Evolutionary conservation across 2,113 vertebrate species (phyloP).

Genomic region (Oryzias celebensis): DNA sequence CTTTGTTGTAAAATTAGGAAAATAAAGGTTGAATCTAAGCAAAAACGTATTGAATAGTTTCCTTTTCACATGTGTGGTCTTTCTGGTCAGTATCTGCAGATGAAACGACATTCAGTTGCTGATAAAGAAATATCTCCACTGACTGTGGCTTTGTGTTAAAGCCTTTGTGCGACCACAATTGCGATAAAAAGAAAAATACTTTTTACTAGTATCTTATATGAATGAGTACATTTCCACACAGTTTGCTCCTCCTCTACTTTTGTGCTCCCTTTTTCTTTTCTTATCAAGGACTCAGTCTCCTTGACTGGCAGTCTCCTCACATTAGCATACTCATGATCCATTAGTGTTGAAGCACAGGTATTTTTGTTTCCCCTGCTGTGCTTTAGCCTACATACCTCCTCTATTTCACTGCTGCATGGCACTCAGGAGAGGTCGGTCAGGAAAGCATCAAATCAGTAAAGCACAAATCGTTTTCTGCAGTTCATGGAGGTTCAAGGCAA

Average conservation of each 20-base stretch:
- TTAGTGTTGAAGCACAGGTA: constrained; percentile 23
- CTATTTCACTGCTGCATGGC: constrained; percentile 13
- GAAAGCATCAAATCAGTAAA: background rate
- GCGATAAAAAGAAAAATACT: too few species aligned
- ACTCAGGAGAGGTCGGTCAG: constrained; percentile 6
- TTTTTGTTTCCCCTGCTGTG: constrained; percentile 30
- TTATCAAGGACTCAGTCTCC: background rate
- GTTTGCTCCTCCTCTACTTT: background rate
- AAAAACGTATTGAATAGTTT: constrained; percentile 11
- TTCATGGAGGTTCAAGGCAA: background rate
- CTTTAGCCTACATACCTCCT: constrained; percentile 35
- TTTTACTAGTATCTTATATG: too few species aligned
- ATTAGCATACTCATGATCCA: constrained; percentile 20
- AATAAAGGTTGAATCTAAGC: too few species aligned
- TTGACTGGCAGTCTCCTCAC: constrained; percentile 6
- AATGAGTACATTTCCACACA: too few species aligned
- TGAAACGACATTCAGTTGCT: too few species aligned
- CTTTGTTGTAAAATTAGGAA: too few species aligned
- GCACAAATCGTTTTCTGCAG: constrained; percentile 3
- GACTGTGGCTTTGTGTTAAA: too few species aligned
- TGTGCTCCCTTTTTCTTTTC: background rate
- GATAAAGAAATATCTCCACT: too few species aligned
- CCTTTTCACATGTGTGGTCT: background rate
- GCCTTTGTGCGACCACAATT: too few species aligned
- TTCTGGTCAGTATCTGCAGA: background rate